phyloP scores from a whole-genome alignment of 2,113 vertebrate genomes.

The Siniperca knerii region DNA sequence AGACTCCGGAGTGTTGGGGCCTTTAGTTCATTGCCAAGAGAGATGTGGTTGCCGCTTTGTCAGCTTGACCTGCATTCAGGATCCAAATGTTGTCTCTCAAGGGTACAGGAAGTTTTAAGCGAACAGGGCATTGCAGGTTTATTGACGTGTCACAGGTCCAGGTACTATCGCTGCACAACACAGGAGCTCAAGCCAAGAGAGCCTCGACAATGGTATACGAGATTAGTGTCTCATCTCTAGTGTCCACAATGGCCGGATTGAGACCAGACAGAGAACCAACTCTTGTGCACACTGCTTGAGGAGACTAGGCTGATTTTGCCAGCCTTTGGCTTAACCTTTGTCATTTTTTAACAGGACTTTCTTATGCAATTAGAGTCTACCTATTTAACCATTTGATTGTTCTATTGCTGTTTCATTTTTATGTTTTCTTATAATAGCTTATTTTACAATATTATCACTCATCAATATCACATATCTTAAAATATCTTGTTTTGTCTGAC shows the following conservation, averaged over 20 bases:
- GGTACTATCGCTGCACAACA: background rate
- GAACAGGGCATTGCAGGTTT: background rate
- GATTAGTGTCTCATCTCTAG: background rate
- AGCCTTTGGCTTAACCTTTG: too few relatives aligned
- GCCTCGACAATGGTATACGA: background rate
- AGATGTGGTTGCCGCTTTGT: conserved; percentile 38
- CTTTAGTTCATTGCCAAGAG: conserved; percentile 54
- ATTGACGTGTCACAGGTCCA: conserved; percentile 20
- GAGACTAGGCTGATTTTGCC: background rate
- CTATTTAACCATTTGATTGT: background rate
- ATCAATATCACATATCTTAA: background rate
- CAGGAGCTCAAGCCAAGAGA: conserved; percentile 2
- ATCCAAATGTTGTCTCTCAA: conserved; percentile 23
- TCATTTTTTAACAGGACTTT: background rate
- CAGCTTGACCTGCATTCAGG: conserved; percentile 35
- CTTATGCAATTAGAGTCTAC: background rate
- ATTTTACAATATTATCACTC: background rate
- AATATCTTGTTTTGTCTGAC: background rate
- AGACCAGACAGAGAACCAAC: background rate
- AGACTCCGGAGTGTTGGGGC: conserved; percentile 39
- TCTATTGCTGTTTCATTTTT: background rate
- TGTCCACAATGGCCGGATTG: background rate
- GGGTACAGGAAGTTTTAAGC: conserved; percentile 1
- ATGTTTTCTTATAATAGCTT: background rate
- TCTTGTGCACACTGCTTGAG: background rate